These are phyloP conservation scores for Microcebus griseorufus DNA, from an alignment of 2,113 vertebrate species.

Conservation along the genomic window DNA sequence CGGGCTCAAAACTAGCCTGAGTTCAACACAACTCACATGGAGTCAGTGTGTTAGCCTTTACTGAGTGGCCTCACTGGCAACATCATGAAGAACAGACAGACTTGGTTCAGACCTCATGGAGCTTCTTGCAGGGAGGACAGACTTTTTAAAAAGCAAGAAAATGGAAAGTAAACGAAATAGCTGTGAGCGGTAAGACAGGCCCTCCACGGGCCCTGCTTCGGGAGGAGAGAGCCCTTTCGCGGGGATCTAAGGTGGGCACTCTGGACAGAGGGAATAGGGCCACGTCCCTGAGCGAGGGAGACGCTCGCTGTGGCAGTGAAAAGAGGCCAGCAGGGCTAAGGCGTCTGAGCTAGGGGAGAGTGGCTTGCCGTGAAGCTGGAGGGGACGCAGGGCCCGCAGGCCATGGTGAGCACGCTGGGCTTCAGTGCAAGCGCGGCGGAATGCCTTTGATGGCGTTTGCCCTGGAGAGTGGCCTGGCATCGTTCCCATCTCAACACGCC, in stretches of 20 bases:
- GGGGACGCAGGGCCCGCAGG: background rate
- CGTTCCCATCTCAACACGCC: background rate
- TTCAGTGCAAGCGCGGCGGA: background rate
- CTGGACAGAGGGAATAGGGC: background rate
- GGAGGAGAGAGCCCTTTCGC: background rate
- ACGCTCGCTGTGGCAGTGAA: background rate
- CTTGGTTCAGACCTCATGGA: background rate
- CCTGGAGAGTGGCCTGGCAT: background rate
- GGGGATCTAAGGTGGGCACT: background rate
- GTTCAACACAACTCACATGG: too few species aligned
- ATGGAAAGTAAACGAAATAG: background rate
- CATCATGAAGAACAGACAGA: background rate
- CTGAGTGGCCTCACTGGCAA: background rate
- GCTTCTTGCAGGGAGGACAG: background rate
- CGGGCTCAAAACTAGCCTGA: too few species aligned
- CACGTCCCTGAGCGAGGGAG: background rate
- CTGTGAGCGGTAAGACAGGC: background rate
- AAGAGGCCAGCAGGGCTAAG: background rate
- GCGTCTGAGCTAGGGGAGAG: background rate
- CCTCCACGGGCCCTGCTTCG: background rate
- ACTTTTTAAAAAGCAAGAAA: background rate
- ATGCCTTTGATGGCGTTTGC: background rate
- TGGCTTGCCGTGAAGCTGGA: background rate
- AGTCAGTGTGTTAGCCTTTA: background rate
- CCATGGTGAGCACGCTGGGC: accelerated